A percentile compares a stretch with the other conserved stretches of the same genome.
These are phyloP conservation scores for Heteromormyrus szaboi DNA, from an alignment of 2,797 vertebrate genomes.

Conservation along the genomic window DNA sequence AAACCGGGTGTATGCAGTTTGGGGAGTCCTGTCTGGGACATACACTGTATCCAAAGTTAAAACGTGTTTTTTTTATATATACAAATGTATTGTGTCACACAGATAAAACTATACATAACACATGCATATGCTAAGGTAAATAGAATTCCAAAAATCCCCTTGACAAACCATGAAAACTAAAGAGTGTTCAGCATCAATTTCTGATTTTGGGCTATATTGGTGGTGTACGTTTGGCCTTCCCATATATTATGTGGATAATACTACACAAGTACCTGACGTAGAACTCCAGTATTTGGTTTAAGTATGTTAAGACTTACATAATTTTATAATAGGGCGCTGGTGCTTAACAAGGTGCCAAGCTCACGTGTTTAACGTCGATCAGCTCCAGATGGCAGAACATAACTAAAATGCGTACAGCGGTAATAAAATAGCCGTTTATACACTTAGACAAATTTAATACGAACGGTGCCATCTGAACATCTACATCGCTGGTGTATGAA, in stretches of 20 bases:
- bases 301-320: background rate
- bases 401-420: background rate
- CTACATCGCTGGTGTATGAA: background rate
- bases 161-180: constrained; percentile 56
- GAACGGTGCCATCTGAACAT: background rate
- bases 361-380: background rate
- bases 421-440: background rate
- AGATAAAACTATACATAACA: background rate
- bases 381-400: background rate
- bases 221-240: background rate
- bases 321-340: background rate
- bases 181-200: constrained; percentile 43
- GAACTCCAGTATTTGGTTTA: background rate
- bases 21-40: background rate
- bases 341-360: background rate
- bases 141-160: constrained; percentile 57
- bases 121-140: background rate
- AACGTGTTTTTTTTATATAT: background rate
- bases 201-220: constrained; percentile 3
- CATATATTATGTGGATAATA: background rate
- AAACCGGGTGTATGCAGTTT: background rate
- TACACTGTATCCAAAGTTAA: background rate
- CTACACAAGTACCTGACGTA: background rate
- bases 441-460: background rate
- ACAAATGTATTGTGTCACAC: background rate